Evolutionary conservation across 2,888 invertebrate genomes (phyloP), one percentile per base, ranked within the genome.

Genomic region (Coelogynopora nodosa): DNA sequence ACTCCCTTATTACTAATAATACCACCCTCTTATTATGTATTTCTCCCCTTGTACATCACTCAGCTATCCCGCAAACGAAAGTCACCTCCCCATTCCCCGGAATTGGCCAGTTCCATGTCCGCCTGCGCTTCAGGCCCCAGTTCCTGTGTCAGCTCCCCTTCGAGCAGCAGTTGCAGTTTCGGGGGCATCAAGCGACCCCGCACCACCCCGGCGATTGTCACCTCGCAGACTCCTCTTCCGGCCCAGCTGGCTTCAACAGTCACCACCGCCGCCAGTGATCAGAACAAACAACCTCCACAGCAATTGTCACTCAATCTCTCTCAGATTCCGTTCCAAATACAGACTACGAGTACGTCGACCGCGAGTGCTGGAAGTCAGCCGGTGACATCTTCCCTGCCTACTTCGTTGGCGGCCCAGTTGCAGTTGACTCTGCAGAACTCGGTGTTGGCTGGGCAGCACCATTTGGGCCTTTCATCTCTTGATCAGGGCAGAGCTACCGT

Each of bases 31-130:
- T 49, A 49, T 49, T 49, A 49, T 49, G 49, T 10, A 74, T 74
- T 74, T 5, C 27, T 23, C n/a, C n/a, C n/a, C n/a, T n/a, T n/a
- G n/a, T n/a, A 10, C 27, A 13, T 23, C 27, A n/a, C 23, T 13
- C 74, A 74, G 74, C 74, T 74, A 5, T 74, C 74, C 2, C 74
- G 74, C 5, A 74, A 74, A 23, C 74, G 74, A 74, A 74, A 74
- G 27, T 74, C 74, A 2, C 74, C 74, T 5, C 74, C 74, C 23
- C 74, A 10, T 5, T 74, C 74, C 2, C 74, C 74, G 2, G 74
- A 74, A 74, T 26, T 74, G 2, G 74, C 74, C 2, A 74, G 74
- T 26, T 74, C 74, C 74, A 10, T 74, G 2, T 74, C 74, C 74
- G 74, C 74, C 5, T 74, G 74, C 27, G 74, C 74, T 26, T 74